phyloP scores from a whole-genome alignment of 2,797 vertebrate species.

The Eulemur coronatus region DNA sequence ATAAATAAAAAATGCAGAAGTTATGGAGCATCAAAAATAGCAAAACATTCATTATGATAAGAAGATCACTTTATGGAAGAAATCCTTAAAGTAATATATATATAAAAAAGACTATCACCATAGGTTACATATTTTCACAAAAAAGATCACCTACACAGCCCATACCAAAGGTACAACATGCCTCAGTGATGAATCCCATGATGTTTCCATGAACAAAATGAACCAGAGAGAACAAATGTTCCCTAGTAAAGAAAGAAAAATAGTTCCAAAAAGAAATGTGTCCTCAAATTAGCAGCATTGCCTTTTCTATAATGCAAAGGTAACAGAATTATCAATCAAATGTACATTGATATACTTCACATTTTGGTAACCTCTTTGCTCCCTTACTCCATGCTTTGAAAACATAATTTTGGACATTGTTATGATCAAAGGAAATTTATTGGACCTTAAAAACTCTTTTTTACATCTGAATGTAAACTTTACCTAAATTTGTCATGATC shows the following conservation, averaged over 20 bases:
- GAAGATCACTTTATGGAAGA: neutral
- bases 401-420: neutral
- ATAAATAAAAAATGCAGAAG: constrained; percentile 22
- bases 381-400: neutral
- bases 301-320: neutral
- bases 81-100: neutral
- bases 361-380: neutral
- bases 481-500: neutral
- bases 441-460: neutral
- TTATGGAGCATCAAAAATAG: neutral
- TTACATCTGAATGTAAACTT: neutral
- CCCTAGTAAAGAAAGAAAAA: constrained; percentile 8
- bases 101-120: neutral
- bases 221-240: constrained; percentile 34
- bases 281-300: neutral
- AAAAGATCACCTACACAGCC: neutral
- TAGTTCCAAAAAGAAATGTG: neutral
- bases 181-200: constrained; percentile 28
- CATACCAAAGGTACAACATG: constrained; percentile 10
- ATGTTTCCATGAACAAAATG: constrained; percentile 29
- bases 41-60: constrained; percentile 33
- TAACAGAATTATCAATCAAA: constrained; percentile 1
- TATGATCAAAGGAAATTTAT: constrained; percentile 33
- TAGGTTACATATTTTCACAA: neutral
- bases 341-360: neutral